A percentile compares a stretch with the other conserved stretches of the same genome.
phyloP scores from a whole-genome alignment of 2,888 invertebrate species.

The Ophion obscuratus region DNA sequence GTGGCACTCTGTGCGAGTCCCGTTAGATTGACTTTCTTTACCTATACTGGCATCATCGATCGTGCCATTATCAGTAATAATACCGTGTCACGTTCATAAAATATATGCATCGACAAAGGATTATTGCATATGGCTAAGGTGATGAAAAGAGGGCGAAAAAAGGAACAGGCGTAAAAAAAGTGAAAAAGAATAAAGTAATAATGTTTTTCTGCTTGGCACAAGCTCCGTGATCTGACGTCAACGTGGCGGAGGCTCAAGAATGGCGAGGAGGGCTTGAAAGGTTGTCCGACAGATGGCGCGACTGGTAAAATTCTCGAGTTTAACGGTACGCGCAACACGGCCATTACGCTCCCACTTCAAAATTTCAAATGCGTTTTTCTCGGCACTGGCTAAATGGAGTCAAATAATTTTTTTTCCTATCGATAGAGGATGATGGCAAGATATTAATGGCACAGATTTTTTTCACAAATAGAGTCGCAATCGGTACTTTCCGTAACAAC shows the following conservation, averaged over 20 bases:
- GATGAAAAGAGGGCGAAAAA: constrained; percentile 12
- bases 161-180: background rate
- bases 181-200: background rate
- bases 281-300: constrained; percentile 1
- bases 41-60: constrained; percentile 22
- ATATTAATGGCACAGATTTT: background rate
- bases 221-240: background rate
- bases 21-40: constrained; percentile 14
- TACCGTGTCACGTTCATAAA: constrained; percentile 10
- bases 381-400: background rate
- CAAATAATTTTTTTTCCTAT: background rate
- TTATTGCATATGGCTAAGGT: constrained; percentile 8
- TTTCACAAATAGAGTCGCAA: background rate
- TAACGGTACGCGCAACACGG: too few species aligned
- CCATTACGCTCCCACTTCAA: background rate
- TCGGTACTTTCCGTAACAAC: background rate
- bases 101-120: constrained; percentile 51
- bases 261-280: background rate
- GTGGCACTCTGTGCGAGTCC: background rate
- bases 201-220: background rate
- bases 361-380: constrained; percentile 1
- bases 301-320: background rate
- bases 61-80: constrained; percentile 38
- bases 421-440: background rate
- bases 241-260: background rate